A percentile compares a stretch with the other conserved stretches of the same genome.
These are phyloP conservation scores for Exocentrus adspersus DNA, from an alignment of 2,888 invertebrate species.

Conservation along the genomic window DNA sequence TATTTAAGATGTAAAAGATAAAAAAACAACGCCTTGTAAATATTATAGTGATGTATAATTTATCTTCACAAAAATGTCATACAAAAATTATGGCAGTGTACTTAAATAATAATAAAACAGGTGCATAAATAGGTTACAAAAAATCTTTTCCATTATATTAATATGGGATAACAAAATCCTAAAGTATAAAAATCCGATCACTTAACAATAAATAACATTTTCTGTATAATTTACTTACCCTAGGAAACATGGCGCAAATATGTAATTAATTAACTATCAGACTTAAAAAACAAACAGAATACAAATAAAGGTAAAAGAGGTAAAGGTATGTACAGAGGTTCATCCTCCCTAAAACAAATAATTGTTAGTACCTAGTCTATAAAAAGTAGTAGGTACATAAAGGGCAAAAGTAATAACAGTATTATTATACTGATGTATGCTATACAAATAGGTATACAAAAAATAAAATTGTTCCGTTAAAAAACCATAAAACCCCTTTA, in stretches of 20 bases:
- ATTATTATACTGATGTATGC: too few relatives aligned
- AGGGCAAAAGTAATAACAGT: too few relatives aligned
- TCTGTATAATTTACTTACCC: constrained; percentile 49
- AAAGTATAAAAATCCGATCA: constrained; percentile 50
- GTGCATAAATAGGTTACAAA: constrained; percentile 44
- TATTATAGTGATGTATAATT: constrained; percentile 27
- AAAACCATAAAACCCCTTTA: too few relatives aligned
- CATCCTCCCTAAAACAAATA: neutral
- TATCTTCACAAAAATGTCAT: constrained; percentile 33
- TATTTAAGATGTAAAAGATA: too few relatives aligned
- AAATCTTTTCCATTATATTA: constrained; percentile 25
- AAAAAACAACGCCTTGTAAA: too few relatives aligned
- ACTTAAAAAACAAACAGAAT: constrained; percentile 42
- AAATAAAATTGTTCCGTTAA: too few relatives aligned
- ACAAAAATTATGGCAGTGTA: constrained; percentile 52
- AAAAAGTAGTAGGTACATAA: too few relatives aligned
- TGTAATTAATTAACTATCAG: constrained; percentile 43
- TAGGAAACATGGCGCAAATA: constrained; percentile 45
- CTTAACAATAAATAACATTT: constrained; percentile 58
- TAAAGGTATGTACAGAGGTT: constrained; percentile 2
- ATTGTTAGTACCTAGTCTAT: neutral
- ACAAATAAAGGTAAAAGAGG: constrained; percentile 25
- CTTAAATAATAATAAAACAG: constrained; percentile 44
- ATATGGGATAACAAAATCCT: constrained; percentile 35
- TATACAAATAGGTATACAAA: too few relatives aligned